A percentile compares a stretch with the other conserved stretches of the same genome.
Evolutionary conservation across 2,113 vertebrate genomes (phyloP).

Genomic region (Crotalus helleri): DNA sequence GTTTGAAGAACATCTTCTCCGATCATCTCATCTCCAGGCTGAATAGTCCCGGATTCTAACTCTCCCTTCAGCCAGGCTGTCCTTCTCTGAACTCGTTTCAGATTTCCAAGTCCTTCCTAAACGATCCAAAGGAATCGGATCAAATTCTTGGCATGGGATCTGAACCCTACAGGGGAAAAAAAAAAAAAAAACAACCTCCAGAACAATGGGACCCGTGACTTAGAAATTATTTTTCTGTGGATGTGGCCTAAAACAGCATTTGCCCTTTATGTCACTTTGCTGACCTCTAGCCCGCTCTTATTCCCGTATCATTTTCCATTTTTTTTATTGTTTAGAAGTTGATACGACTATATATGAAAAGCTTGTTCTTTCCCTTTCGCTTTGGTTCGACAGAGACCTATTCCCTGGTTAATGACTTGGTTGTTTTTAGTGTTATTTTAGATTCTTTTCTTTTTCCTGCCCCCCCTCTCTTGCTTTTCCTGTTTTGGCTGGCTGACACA

Average conservation of each 20-base stretch:
- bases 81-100: neutral
- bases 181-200: neutral
- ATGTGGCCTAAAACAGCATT: neutral
- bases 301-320: neutral
- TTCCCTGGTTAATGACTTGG: neutral
- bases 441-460: neutral
- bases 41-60: neutral
- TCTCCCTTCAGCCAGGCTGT: neutral
- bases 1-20: neutral
- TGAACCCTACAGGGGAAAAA: neutral
- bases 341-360: neutral
- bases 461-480: neutral
- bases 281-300: neutral
- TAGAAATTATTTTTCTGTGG: neutral
- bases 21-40: neutral
- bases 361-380: neutral
- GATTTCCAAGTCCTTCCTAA: neutral
- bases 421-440: neutral
- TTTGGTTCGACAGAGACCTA: accelerated
- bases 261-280: neutral
- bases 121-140: neutral
- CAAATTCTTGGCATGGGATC: neutral
- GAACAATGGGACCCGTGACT: neutral
- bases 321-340: neutral
- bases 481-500: neutral